phyloP scores from a whole-genome alignment of 2,888 invertebrate genomes.

The Andrena chrysosceles region DNA sequence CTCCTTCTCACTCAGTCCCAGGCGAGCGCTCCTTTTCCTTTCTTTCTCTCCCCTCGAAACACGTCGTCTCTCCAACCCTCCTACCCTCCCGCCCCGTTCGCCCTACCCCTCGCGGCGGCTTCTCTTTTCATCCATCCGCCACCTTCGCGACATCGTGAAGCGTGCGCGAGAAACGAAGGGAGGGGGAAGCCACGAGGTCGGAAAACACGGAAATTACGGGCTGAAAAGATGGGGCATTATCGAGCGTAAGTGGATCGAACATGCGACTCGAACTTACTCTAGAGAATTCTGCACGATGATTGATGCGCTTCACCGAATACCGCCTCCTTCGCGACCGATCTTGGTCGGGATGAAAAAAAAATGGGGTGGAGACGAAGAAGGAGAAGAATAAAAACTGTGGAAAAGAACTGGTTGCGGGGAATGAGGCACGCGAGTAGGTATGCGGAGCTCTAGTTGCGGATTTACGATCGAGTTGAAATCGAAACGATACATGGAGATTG shows the following conservation, averaged over 20 bases:
- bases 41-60: constrained; percentile 31
- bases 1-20: constrained; percentile 24
- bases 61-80: constrained; percentile 10
- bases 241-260: constrained; percentile 46
- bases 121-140: constrained; percentile 51
- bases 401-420: no score
- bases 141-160: constrained; percentile 64
- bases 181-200: constrained; percentile 63
- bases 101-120: constrained; percentile 20
- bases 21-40: constrained; percentile 38
- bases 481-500: not conserved
- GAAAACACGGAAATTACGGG: constrained; percentile 66
- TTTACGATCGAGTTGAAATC: no score
- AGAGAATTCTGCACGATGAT: not conserved
- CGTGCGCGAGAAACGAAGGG: constrained; percentile 46
- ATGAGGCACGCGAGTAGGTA: no score
- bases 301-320: not conserved
- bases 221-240: constrained; percentile 51
- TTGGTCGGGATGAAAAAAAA: no score
- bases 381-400: no score
- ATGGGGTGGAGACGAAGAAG: not conserved
- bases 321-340: not conserved
- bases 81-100: not conserved
- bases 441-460: no score
- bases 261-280: constrained; percentile 32